phyloP scores from a whole-genome alignment of 2,888 invertebrate species.

The Ectemnius cavifrons region DNA sequence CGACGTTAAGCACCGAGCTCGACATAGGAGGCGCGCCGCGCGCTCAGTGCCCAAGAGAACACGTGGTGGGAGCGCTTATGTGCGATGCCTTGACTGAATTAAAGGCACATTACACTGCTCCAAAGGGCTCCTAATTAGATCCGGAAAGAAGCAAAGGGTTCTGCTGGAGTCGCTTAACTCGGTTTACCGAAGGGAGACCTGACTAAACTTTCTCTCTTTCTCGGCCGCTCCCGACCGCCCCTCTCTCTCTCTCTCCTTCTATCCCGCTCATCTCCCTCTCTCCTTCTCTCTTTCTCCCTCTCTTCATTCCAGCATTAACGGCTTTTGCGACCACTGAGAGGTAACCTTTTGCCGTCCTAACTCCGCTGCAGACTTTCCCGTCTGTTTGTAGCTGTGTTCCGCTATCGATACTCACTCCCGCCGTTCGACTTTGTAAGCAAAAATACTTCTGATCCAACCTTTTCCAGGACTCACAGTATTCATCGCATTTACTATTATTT shows the following conservation, averaged over 20 bases:
- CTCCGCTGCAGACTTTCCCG: slow-evolving; percentile 18
- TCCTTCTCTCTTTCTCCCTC: slow-evolving; percentile 35
- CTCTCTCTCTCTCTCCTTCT: slow-evolving; percentile 27
- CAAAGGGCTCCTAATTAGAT: slow-evolving; percentile 75
- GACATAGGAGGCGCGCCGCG: slow-evolving; percentile 14
- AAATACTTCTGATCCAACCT: no score
- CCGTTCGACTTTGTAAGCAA: slow-evolving; percentile 13
- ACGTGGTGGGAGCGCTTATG: slow-evolving; percentile 43
- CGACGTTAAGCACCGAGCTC: slow-evolving; percentile 23
- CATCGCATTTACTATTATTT: no score
- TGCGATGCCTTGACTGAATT: slow-evolving; percentile 68
- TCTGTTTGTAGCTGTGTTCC: slow-evolving; percentile 11
- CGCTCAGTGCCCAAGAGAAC: no score
- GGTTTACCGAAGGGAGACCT: slow-evolving; percentile 71
- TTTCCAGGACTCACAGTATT: no score
- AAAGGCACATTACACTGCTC: slow-evolving; percentile 74
- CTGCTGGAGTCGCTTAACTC: slow-evolving; percentile 73
- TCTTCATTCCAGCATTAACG: slow-evolving; percentile 66
- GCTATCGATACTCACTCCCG: background rate
- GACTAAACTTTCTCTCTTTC: slow-evolving; percentile 22
- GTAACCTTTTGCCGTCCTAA: slow-evolving; percentile 65
- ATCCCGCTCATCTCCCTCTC: slow-evolving; percentile 38
- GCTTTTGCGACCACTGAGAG: slow-evolving; percentile 71
- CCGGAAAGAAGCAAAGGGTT: slow-evolving; percentile 77
- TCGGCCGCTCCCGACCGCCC: slow-evolving; percentile 30